Evolutionary conservation across 2,888 invertebrate species (phyloP), one percentile per base, ranked within the genome.

Genomic region (Drosophila macrospina): DNA sequence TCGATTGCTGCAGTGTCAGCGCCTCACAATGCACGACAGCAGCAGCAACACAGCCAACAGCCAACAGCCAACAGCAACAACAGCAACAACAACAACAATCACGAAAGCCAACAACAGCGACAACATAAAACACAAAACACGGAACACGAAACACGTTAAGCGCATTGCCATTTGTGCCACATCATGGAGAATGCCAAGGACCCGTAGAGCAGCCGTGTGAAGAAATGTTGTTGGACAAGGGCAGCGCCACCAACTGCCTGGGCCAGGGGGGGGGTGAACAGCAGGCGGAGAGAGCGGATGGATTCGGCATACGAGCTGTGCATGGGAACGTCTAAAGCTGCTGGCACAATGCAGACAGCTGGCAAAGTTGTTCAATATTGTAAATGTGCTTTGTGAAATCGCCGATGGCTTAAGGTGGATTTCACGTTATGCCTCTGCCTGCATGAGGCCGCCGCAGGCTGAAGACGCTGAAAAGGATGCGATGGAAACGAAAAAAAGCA

Each of bases 161-260:
- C 82, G 82, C 88, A 87, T 81, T 86, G 81, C 86, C 86, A 86
- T 82, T 81, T 81, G 87, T 84, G 81, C 87, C 81, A 82, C 87
- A 87, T 87, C 81, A 82, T 67, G 69, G 67, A 57, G 74, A 77
- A 69, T 75, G 80, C 73, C 77, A 80, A 69, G 77, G 66, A 77
- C 76, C 69, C 78, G 51, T 61, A 48, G 55, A 68, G 60, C 78
- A 68, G 60, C 63, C 68, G 66, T 62, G 61, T 59, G 69, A 73
- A 63, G 74, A 72, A 63, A 54, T 55, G 36, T 44, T 63, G 54
- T 24, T 48, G 50, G 67, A 60, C 71, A 62, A 57, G 67, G 57
- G 36, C 61, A 72, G 15, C 39, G 28, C 26, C n/a, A 39, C 15
- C 24, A 24, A 15, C n/a, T n/a, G n/a, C n/a, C n/a, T n/a, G n/a